Base-by-base conservation (phyloP, 2,113 vertebrate species). In the Tympanuchus pallidicinctus region DNA sequence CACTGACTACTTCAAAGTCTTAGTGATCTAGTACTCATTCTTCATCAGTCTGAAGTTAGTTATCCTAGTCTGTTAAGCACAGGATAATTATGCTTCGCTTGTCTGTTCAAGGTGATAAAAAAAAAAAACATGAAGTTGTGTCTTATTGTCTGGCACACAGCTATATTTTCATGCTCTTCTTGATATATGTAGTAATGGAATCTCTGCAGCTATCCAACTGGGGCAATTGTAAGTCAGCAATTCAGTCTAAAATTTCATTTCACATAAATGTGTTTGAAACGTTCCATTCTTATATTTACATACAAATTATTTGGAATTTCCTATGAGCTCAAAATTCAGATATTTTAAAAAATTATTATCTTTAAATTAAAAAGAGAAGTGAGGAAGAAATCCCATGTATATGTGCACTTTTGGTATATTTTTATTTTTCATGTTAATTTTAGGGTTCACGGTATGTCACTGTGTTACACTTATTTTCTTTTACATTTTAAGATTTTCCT, bases 401-500 rank as follows among this genome's bases (percentile, higher is more conserved):
- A 1, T 70, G 1, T 57, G 21, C 4, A 40, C 2, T 20, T 93
- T 10, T 54, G 27, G 8, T 86, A 4, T 54, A n/a, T 82, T 42
- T 57, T 25, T 82, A 4, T 2, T 1, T 73, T 61, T 3, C 60
- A 1, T 77, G 27, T 52, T 60, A 48, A 13, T 82, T 17, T 52
- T 80, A 24, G 3, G 4, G 4, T 67, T 90, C 7, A 56, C 4
- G 36, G 4, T 45, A 15, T 57, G 24, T 71, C 52, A 52, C 3
- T 92, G 1, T 69, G 72, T 91, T 67, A 6, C 3, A 0, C 34
- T 71, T 13, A 50, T 59, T 87, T 17, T 95, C 71, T 75, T 45
- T 79, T 93, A 45, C 86, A 78, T 92, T 92, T 95, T 57, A 95
- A 99, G 99, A 94, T 99, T 99, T 98, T 98, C 99, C 83, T 99